These are phyloP conservation scores for Origma solitaria DNA, from an alignment of 2,113 vertebrate species.

Conservation along the genomic window DNA sequence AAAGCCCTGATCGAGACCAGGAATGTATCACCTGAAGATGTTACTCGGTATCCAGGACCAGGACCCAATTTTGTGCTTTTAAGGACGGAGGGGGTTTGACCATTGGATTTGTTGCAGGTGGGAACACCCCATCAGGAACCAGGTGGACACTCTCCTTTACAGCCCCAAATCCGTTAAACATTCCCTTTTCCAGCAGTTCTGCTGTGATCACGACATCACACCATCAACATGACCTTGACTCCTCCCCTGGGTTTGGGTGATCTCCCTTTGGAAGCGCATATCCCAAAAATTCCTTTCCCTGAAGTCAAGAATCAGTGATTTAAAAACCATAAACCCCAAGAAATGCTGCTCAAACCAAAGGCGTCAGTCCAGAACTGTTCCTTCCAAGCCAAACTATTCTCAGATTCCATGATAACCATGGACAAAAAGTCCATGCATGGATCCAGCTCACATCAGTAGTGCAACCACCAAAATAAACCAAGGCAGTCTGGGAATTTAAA, in stretches of 20 bases:
- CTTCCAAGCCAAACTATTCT: background rate
- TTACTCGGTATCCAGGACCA: fast-evolving
- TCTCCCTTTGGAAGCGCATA: fast-evolving
- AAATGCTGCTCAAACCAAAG: background rate
- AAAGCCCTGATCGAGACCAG: fast-evolving
- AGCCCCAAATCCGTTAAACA: background rate
- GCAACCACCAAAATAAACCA: background rate
- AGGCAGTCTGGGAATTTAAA: background rate
- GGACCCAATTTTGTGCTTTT: background rate
- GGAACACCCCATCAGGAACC: background rate
- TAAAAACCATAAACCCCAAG: background rate
- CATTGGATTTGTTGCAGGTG: background rate
- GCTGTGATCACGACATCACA: background rate
- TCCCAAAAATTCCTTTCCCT: background rate
- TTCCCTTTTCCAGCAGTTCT: background rate
- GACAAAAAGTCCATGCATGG: fast-evolving
- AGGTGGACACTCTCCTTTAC: background rate
- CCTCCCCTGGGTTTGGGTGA: background rate
- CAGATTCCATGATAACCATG: background rate
- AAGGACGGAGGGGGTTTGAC: background rate
- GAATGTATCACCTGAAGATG: background rate
- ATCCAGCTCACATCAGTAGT: background rate
- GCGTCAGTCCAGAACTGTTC: background rate
- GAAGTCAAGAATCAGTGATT: fast-evolving
- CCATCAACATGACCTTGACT: background rate